Conservation (phyloP, 2,888 invertebrate genomes). For the Lathronympha strigana region DNA sequence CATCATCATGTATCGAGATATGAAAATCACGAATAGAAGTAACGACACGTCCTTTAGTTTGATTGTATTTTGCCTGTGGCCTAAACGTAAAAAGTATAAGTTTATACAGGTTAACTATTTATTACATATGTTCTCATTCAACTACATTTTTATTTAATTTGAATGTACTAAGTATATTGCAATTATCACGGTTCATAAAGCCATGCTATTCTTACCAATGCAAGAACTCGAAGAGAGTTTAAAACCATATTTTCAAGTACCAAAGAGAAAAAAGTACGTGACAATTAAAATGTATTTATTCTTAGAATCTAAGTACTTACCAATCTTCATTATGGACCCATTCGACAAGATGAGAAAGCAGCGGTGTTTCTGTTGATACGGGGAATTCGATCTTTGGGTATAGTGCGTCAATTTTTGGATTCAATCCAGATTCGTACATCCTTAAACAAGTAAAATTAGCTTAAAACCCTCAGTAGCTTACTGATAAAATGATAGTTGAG, state of each 20-base stretch:
- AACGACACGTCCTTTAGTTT: conserved; percentile 46
- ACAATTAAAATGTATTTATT: too few species aligned
- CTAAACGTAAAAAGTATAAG: conserved; percentile 47
- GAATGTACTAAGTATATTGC: too few species aligned
- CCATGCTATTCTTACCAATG: too few species aligned
- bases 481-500: too few species aligned
- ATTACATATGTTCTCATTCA: neutral
- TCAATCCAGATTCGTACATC: conserved; percentile 89
- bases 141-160: too few species aligned
- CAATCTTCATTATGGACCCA: conserved; percentile 92
- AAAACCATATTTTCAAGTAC: too few species aligned
- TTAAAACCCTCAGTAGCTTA: too few species aligned
- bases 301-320: conserved; percentile 62
- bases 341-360: conserved; percentile 90
- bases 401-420: conserved; percentile 87
- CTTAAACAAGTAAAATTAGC: conserved; percentile 64
- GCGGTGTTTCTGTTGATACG: conserved; percentile 92
- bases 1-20: conserved; percentile 62
- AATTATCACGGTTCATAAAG: too few species aligned
- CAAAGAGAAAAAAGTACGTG: too few species aligned
- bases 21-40: conserved; percentile 52
- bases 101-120: neutral
- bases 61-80: conserved; percentile 52
- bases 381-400: conserved; percentile 91
- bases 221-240: too few species aligned